Percentiles rank a stretch among this genome's conserved stretches.
These are phyloP conservation scores for Parnassius smintheus DNA, from an alignment of 2,888 invertebrate genomes.

Conservation along the genomic window DNA sequence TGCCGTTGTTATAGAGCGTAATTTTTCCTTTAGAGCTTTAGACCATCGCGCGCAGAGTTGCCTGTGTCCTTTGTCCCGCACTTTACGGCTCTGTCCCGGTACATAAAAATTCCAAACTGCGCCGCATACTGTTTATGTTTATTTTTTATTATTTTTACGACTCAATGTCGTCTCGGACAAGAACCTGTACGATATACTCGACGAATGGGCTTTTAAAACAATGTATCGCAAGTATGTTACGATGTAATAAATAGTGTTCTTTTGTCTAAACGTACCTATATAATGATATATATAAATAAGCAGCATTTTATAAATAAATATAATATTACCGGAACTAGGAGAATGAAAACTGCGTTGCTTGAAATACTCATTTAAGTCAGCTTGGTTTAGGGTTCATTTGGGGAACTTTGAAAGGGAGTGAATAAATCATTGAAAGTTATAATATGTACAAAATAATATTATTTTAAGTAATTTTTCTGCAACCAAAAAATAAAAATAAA, in stretches of 20 bases:
- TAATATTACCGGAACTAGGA: no score
- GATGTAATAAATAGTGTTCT: not conserved
- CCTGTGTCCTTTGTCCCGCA: slow-evolving; percentile 30
- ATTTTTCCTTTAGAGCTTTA: slow-evolving; percentile 23
- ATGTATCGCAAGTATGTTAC: not conserved
- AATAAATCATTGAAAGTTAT: no score
- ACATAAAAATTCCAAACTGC: slow-evolving; percentile 37
- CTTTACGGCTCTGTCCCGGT: slow-evolving; percentile 32
- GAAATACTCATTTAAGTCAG: no score
- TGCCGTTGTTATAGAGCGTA: slow-evolving; percentile 12
- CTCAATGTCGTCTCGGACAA: slow-evolving; percentile 43
- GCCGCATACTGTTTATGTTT: slow-evolving; percentile 29
- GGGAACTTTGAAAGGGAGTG: no score
- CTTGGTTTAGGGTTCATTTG: no score
- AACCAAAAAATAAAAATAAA: no score
- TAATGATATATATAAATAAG: not conserved
- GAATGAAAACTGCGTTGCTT: no score
- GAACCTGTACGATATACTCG: slow-evolving; percentile 27
- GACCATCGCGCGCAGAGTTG: slow-evolving; percentile 25
- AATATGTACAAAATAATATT: no score
- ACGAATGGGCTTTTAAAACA: slow-evolving; percentile 22
- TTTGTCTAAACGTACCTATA: not conserved
- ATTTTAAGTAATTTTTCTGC: no score
- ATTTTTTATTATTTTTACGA: slow-evolving; percentile 37
- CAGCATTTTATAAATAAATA: slow-evolving; percentile 9